These are phyloP conservation scores for Octonoba sinensis DNA, from an alignment of 2,888 invertebrate species.

Conservation along the genomic window DNA sequence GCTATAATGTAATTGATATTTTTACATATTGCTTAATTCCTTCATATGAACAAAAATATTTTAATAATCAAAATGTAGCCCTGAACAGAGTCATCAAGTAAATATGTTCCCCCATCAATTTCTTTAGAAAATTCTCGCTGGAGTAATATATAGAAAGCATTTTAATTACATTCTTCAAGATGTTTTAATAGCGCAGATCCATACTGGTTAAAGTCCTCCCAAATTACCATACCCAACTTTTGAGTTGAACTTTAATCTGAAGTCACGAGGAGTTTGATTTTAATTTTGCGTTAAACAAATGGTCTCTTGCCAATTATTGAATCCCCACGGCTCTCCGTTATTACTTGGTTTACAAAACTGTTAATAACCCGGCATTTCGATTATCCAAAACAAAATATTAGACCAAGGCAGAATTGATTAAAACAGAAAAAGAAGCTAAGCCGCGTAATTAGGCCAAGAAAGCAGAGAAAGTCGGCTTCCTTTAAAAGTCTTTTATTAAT, in stretches of 20 bases:
- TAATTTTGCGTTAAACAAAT: conserved; percentile 45
- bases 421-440: conserved; percentile 45
- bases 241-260: conserved; percentile 48
- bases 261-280: conserved; percentile 20
- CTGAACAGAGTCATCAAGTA: not conserved
- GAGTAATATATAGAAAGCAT: conserved; percentile 17
- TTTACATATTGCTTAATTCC: too few species aligned
- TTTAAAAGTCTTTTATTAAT: conserved; percentile 62
- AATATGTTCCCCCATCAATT: conserved; percentile 6
- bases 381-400: conserved; percentile 62
- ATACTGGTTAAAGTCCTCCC: conserved; percentile 19
- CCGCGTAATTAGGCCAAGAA: conserved; percentile 55
- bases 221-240: conserved; percentile 26
- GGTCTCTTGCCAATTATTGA: conserved; percentile 46
- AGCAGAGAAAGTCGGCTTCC: conserved; percentile 47
- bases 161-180: conserved; percentile 18
- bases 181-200: conserved; percentile 1
- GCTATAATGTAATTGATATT: too few species aligned
- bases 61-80: too few species aligned
- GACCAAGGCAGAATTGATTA: conserved; percentile 49
- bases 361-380: conserved; percentile 59
- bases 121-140: conserved; percentile 1
- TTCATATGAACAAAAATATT: too few species aligned
- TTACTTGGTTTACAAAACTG: conserved; percentile 56
- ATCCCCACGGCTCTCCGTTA: conserved; percentile 32